Evolutionary conservation across 2,113 vertebrate species (phyloP).

Genomic region (Antechinus stuartii): DNA sequence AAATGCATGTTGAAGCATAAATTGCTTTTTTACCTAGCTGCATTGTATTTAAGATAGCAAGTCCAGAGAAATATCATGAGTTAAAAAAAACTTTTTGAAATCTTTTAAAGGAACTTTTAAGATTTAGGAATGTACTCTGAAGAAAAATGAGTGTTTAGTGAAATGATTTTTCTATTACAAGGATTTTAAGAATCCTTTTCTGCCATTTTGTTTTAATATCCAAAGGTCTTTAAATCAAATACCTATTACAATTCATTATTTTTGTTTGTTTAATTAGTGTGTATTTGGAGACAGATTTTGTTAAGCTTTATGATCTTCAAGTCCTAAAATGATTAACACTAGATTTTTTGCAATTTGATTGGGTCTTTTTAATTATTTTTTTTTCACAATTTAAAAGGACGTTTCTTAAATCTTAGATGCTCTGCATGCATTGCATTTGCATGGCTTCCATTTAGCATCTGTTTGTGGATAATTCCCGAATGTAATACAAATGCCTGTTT

Average conservation of each 20-base stretch:
- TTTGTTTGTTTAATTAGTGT: conserved; percentile 21
- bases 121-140: conserved; percentile 34
- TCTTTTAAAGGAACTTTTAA: conserved; percentile 22
- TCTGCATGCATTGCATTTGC: conserved; percentile 56
- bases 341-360: conserved; percentile 1
- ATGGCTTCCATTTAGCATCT: conserved; percentile 50
- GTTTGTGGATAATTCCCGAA: conserved; percentile 36
- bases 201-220: conserved; percentile 39
- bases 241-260: conserved; percentile 26
- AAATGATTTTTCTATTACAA: conserved; percentile 32
- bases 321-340: conserved; percentile 54
- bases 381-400: conserved; percentile 20
- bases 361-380: conserved; percentile 64
- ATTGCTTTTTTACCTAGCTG: conserved; percentile 59
- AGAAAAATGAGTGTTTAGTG: conserved; percentile 3
- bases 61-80: conserved; percentile 29
- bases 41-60: conserved; percentile 48
- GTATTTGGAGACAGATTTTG: conserved; percentile 40
- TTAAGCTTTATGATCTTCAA: not conserved
- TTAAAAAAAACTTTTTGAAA: conserved; percentile 34
- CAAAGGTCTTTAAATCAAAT: not conserved
- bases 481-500: not conserved
- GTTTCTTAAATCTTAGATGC: not conserved
- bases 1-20: conserved; percentile 74
- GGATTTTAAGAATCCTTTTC: conserved; percentile 46